phyloP scores from a whole-genome alignment of 2,113 vertebrate species.

The Neopipo cinnamomea region DNA sequence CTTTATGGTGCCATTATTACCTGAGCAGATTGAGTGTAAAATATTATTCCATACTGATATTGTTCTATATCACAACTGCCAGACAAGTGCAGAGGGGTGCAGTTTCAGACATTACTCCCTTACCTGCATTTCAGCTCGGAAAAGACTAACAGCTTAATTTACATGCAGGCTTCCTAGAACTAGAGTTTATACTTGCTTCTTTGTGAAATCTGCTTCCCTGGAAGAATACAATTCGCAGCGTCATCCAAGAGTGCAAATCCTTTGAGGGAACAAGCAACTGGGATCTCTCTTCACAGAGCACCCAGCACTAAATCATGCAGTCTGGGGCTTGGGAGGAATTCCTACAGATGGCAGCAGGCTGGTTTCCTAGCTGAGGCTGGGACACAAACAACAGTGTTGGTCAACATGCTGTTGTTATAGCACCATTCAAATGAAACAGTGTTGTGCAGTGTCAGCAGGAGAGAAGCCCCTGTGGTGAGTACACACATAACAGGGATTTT shows the following conservation, averaged over 20 bases:
- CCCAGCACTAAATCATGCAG: not conserved
- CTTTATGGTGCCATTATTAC: not conserved
- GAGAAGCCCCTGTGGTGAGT: too few species aligned
- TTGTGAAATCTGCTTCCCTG: not conserved
- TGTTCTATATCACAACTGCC: not conserved
- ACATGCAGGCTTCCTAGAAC: not conserved
- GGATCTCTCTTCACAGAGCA: rapidly evolving
- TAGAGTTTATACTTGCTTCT: not conserved
- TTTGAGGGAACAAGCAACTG: not conserved
- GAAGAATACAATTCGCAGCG: not conserved
- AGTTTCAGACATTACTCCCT: not conserved
- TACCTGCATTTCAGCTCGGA: not conserved
- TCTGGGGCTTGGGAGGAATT: not conserved
- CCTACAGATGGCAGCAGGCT: not conserved
- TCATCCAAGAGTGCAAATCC: not conserved
- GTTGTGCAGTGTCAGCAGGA: not conserved
- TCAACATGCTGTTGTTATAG: not conserved
- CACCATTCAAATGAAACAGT: not conserved
- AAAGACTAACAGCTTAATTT: not conserved
- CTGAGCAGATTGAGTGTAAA: not conserved
- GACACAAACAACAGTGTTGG: not conserved
- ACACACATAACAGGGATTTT: not conserved
- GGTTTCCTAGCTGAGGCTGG: not conserved
- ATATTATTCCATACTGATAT: not conserved
- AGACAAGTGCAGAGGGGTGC: not conserved